Evolutionary conservation across 2,797 vertebrate species (phyloP), one percentile per base, ranked within the genome.

Genomic region (Cynodonichthys magdalenae): DNA sequence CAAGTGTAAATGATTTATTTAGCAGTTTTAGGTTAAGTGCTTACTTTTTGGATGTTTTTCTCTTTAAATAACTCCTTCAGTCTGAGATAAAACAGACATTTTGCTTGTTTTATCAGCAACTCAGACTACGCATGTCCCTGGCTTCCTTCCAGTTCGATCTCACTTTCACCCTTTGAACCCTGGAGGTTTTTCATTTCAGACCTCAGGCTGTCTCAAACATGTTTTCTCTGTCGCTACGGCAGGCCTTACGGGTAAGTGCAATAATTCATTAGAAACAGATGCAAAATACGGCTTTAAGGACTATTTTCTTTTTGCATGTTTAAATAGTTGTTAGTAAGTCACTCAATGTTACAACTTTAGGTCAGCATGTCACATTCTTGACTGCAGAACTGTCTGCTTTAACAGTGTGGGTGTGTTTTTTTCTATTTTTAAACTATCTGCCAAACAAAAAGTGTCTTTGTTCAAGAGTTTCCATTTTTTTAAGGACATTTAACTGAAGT

Each of bases 221-320:
- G 85, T 31, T 88, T 20, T 74, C 79, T 45, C 63, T 77, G 59
- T 73, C 75, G 17, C 8, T 86, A 19, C 52, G 15, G 24, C 64
- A 70, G 58, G 71, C 70, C 41, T 42, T 84, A 28, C 49, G 44
- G 83, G 87, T 91, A 68, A 89, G 80, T 84, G 51, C 11, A 20
- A 11, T 54, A 12, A 53, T 67, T 42, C 27, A 59, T 41, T 36
- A 18, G 4, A 0, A 2, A 2, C 18, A 47, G 1, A 46, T 29
- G 8, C 6, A 53, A 4, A 31, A 52, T 57, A 19, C 57, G 6
- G 11, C 1, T 42, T 27, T 28, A 29, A 24, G 20, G 9, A 17
- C 44, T 12, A 34, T 53, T 29, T 15, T 9, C 6, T 5, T 20
- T 12, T 27, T 6, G 5, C n/a, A 36, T 17, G 6, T 15, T n/a